Evolutionary conservation across 2,113 vertebrate genomes (phyloP).

Genomic region (Xiphias gladius): DNA sequence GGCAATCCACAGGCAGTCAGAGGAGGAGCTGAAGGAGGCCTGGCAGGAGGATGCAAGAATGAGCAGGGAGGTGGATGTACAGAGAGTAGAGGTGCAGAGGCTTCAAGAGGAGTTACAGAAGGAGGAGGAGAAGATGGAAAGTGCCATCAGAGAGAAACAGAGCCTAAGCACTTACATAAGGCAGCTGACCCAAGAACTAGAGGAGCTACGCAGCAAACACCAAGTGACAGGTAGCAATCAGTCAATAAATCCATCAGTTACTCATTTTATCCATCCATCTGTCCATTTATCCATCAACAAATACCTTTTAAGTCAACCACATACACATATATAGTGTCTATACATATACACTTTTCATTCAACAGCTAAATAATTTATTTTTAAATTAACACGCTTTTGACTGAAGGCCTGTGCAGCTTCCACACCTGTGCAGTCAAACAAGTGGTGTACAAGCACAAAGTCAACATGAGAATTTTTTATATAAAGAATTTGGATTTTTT

Average conservation of each 20-base stretch:
- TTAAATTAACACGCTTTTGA: background rate
- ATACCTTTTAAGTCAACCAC: background rate
- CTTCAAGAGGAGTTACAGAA: slow-evolving; percentile 50
- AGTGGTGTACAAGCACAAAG: background rate
- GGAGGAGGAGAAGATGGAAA: slow-evolving; percentile 51
- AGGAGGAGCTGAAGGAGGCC: slow-evolving; percentile 65
- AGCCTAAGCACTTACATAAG: slow-evolving; percentile 34
- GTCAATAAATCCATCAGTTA: slow-evolving; percentile 20
- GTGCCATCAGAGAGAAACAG: slow-evolving; percentile 44
- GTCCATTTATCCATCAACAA: slow-evolving; percentile 2
- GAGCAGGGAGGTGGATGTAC: slow-evolving; percentile 28
- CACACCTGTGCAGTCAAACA: background rate
- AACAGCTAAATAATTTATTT: background rate
- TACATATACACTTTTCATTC: background rate
- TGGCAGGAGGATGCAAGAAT: slow-evolving; percentile 29
- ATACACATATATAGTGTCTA: background rate
- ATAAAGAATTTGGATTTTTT: background rate
- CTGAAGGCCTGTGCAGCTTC: background rate
- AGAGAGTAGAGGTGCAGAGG: slow-evolving; percentile 47
- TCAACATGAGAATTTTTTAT: background rate
- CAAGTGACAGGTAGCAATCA: slow-evolving; percentile 67
- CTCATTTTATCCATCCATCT: background rate
- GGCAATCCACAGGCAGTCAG: slow-evolving; percentile 45
- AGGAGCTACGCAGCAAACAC: slow-evolving; percentile 50
- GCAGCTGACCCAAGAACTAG: slow-evolving; percentile 55